Evolutionary conservation across 2,888 invertebrate genomes (phyloP), one percentile per base, ranked within the genome.

Genomic region (Apantesis nais): DNA sequence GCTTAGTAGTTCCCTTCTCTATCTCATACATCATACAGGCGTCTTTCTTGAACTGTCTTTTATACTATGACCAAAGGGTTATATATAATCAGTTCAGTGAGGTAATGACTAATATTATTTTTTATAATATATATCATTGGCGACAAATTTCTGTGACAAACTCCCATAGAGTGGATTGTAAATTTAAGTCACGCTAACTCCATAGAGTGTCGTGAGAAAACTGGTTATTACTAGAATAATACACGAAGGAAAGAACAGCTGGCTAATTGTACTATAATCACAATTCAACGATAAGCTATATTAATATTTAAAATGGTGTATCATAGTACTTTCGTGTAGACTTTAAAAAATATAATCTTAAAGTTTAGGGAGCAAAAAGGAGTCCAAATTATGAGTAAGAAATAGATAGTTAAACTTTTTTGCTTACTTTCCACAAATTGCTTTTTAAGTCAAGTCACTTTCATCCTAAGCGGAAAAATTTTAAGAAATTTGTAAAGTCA

Each of bases 211-310:
- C 31, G 58, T 66, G 22, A 61, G 66, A 65, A 22, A 52, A 34
- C 41, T 66, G 29, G 44, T n/a, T 61, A 61, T 61, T 67, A 29
- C 44, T 58, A 61, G 22, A 37, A 62, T n/a, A n/a, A n/a, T 44
- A 67, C 41, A 12, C 31, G 25, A 67, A 60, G 34, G 60, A 25
- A 61, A 22, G 44, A 44, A 25, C 12, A 44, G 67, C 34, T 67
- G 61, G n/a, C 19, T 41, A 58, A 66, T 61, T 44, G 67, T 41
- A 34, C 60, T 61, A 34, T 5, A 39, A 37, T 41, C 29, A 29
- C 16, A 29, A 29, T 14, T n/a, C 25, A 25, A 29, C 12, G 12
- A 25, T 55, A 55, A 58, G 58, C 14, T 29, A 58, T 19, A 16
- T 16, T 58, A 58, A 58, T 29, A 29, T 9, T 48, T 25, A 12